Evolutionary conservation across 2,797 vertebrate species (phyloP).

Genomic region (Myotis findleyi): DNA sequence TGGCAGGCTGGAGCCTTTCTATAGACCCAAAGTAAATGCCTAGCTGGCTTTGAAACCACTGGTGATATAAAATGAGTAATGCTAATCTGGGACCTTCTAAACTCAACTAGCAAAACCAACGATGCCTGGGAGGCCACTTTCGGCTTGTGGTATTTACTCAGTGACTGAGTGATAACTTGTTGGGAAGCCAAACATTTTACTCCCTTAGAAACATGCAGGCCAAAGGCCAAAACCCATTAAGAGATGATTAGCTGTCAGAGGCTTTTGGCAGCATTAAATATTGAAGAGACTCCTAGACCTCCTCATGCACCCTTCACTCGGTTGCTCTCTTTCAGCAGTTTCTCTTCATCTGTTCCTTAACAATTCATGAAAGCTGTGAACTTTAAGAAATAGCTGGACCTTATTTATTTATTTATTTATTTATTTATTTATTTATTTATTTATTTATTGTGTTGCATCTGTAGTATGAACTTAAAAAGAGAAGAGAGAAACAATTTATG

Average conservation of each 20-base stretch:
- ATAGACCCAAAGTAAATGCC: background rate
- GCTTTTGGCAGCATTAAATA: conserved; percentile 89
- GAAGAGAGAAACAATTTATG: background rate
- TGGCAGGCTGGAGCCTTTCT: background rate
- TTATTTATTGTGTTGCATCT: conserved; percentile 66
- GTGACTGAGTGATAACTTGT: conserved; percentile 75
- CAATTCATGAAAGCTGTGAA: conserved; percentile 82
- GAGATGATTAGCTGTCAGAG: conserved; percentile 87
- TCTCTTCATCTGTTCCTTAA: conserved; percentile 81
- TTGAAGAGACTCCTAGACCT: conserved; percentile 86
- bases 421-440: conserved; percentile 66
- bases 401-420: conserved; percentile 71
- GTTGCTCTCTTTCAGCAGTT: conserved; percentile 76
- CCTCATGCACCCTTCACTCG: conserved; percentile 54
- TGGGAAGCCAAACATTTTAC: conserved; percentile 79
- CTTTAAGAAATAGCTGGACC: conserved; percentile 67
- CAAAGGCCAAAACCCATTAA: conserved; percentile 84
- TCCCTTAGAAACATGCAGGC: conserved; percentile 76
- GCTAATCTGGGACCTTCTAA: conserved; percentile 40
- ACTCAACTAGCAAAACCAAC: conserved; percentile 50
- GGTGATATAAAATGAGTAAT: conserved; percentile 33
- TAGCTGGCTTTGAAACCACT: background rate
- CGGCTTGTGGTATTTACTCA: conserved; percentile 71
- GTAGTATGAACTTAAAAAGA: conserved; percentile 63
- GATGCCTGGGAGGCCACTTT: conserved; percentile 66